Evolutionary conservation across 2,113 vertebrate genomes (phyloP).

Genomic region (Archilochus colubris): DNA sequence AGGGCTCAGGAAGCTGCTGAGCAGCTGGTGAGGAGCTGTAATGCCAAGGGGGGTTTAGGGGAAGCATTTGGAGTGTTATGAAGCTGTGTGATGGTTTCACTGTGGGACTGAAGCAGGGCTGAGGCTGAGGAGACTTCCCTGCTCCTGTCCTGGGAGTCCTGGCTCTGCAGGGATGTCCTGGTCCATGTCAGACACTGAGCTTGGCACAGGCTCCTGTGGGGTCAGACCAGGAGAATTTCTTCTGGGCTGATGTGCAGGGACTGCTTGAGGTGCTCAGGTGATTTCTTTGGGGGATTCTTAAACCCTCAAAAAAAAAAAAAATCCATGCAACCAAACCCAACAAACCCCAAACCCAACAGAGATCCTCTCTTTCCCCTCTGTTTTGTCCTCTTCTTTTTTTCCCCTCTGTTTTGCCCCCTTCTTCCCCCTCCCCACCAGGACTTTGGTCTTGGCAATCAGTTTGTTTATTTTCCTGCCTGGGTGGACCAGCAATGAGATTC

Average conservation of each 20-base stretch:
- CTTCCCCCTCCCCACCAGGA: too few relatives aligned
- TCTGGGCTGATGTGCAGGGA: background rate
- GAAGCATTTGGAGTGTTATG: background rate
- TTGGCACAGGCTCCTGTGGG: background rate
- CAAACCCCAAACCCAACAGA: too few relatives aligned
- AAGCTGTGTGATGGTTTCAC: background rate
- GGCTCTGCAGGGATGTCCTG: rapidly evolving
- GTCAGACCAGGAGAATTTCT: background rate
- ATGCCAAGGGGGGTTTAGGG: background rate
- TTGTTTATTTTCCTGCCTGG: too few relatives aligned
- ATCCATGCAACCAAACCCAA: too few relatives aligned
- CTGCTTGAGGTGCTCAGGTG: rapidly evolving
- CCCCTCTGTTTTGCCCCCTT: too few relatives aligned
- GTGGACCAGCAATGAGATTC: too few relatives aligned
- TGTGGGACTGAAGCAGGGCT: rapidly evolving
- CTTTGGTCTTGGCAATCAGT: too few relatives aligned
- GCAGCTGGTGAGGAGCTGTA: background rate
- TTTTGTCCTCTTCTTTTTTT: too few relatives aligned
- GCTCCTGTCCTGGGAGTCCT: rapidly evolving
- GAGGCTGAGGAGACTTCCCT: background rate
- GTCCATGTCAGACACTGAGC: rapidly evolving
- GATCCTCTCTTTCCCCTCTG: too few relatives aligned
- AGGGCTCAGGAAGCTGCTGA: background rate
- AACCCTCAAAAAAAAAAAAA: background rate
- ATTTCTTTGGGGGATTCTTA: background rate